Evolutionary conservation across 1,140 invertebrate genomes (phyloP).

Genomic region (Trichonephila clavata): DNA sequence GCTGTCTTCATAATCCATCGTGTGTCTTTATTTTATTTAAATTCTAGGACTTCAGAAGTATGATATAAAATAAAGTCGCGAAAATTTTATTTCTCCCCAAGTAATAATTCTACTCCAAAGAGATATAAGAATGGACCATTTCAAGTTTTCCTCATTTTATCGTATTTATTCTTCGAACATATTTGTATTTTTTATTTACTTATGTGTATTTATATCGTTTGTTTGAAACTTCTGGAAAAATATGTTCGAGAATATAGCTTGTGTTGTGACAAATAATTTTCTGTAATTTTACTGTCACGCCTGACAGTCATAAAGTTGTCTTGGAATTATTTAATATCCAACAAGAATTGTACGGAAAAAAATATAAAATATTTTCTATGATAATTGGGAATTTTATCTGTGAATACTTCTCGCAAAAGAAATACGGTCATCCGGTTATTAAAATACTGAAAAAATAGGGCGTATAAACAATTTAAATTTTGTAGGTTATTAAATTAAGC

Average conservation of each 20-base stretch:
- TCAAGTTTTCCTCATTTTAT: background rate
- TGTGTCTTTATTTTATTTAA: slow-evolving; percentile 67
- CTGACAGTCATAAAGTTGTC: too few relatives aligned
- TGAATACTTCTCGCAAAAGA: too few relatives aligned
- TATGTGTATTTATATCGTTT: background rate
- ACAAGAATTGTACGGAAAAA: too few relatives aligned
- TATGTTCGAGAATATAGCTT: background rate
- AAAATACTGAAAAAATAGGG: too few relatives aligned
- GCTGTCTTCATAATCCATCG: slow-evolving; percentile 65
- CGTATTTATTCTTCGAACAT: background rate
- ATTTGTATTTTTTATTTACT: background rate
- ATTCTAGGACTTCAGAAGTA: slow-evolving; percentile 6
- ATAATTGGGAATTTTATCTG: too few relatives aligned
- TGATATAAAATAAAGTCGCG: slow-evolving; percentile 61
- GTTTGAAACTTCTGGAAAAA: background rate
- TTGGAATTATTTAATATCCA: too few relatives aligned
- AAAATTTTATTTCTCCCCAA: slow-evolving; percentile 54
- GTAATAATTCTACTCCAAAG: slow-evolving; percentile 60
- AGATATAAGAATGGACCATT: background rate
- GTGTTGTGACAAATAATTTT: background rate
- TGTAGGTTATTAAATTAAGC: too few relatives aligned
- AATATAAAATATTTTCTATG: too few relatives aligned
- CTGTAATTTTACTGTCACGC: background rate
- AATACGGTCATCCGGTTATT: too few relatives aligned
- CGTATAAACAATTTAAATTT: too few relatives aligned